Percentiles rank a stretch among this genome's conserved stretches.
These are phyloP conservation scores for Pseudorectes ferrugineus DNA, from an alignment of 2,113 vertebrate species.

Conservation along the genomic window DNA sequence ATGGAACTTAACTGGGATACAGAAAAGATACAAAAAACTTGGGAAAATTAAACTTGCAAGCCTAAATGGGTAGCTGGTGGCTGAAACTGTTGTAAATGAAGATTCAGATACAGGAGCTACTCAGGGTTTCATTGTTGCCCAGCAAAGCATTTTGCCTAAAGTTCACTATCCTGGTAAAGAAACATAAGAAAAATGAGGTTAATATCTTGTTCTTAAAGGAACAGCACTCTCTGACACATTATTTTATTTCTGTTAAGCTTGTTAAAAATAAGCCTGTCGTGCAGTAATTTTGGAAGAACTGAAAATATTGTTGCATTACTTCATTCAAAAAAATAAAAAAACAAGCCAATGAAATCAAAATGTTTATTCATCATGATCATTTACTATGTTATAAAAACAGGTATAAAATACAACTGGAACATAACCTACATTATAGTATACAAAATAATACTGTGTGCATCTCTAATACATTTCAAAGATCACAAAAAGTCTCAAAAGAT, in stretches of 20 bases:
- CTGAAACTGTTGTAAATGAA: neutral
- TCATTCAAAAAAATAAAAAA: neutral
- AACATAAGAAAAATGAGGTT: neutral
- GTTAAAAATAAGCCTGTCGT: neutral
- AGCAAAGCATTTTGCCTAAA: neutral
- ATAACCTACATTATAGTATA: neutral
- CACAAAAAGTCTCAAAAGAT: neutral
- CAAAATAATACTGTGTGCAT: neutral
- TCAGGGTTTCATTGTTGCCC: neutral
- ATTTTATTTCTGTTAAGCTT: neutral
- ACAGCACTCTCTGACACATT: accelerated
- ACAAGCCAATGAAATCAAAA: accelerated
- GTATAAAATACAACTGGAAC: neutral
- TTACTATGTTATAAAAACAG: neutral
- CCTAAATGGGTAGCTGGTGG: neutral
- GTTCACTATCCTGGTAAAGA: neutral
- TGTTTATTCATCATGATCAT: neutral
- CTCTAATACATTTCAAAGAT: neutral
- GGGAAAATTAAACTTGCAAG: neutral
- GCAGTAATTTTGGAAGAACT: neutral
- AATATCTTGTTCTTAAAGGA: neutral
- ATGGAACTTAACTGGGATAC: neutral
- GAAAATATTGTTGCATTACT: neutral
- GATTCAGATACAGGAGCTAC: neutral
- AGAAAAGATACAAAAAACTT: neutral